A percentile compares a stretch with the other conserved stretches of the same genome.
Conservation (phyloP, 2,888 invertebrate species). For the Gryllus longicercus region DNA sequence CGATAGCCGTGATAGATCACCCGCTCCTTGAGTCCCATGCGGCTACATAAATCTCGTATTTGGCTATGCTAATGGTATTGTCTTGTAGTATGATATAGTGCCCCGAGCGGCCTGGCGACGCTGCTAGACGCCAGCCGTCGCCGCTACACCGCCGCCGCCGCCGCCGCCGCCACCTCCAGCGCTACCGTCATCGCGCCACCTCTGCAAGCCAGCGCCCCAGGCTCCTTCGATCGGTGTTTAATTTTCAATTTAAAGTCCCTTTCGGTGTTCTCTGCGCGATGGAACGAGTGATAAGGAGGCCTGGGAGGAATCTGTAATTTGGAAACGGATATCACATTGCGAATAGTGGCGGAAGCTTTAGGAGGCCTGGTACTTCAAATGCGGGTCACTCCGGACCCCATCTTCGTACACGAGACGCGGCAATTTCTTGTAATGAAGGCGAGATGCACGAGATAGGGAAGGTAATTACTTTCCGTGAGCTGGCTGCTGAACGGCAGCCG, state of each 20-base stretch:
- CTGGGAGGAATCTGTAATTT: background rate
- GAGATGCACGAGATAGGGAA: background rate
- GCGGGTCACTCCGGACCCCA: background rate
- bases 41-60: slow-evolving; percentile 19
- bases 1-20: slow-evolving; percentile 17
- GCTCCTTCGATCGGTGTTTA: slow-evolving; percentile 1
- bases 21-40: background rate
- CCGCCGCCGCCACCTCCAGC: too few relatives aligned
- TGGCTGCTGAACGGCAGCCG: background rate
- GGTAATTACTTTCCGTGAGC: slow-evolving; percentile 17
- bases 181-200: background rate
- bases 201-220: background rate
- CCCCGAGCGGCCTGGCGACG: background rate
- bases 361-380: slow-evolving; percentile 6
- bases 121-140: background rate
- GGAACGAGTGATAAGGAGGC: background rate
- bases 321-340: slow-evolving; percentile 7
- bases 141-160: background rate
- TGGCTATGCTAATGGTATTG: slow-evolving; percentile 26
- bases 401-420: slow-evolving; percentile 5
- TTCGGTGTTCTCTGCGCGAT: background rate
- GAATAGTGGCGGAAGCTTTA: slow-evolving; percentile 17
- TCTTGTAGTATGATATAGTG: slow-evolving; percentile 24
- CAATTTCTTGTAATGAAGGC: slow-evolving; percentile 17
- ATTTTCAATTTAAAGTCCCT: slow-evolving; percentile 17